Conservation (phyloP, 2,888 invertebrate genomes). For the Eremobia ochroleuca region DNA sequence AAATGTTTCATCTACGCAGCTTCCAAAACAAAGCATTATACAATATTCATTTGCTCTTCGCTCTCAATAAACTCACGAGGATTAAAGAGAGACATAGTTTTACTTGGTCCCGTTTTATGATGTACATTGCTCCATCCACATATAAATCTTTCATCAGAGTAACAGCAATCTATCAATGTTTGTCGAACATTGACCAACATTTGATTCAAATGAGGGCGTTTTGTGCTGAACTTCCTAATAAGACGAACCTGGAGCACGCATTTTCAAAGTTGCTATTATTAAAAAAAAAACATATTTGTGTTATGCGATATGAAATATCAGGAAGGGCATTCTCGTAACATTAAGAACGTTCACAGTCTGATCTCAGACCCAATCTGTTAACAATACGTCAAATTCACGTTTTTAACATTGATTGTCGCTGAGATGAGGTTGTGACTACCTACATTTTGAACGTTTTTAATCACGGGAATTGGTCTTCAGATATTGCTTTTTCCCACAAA, state of each 20-base stretch:
- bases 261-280: conserved; percentile 4
- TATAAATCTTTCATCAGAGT: background rate
- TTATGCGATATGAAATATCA: background rate
- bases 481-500: background rate
- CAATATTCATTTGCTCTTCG: conserved; percentile 6
- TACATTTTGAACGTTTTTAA: background rate
- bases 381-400: background rate
- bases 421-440: background rate
- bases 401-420: background rate
- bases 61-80: background rate
- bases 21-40: conserved; percentile 9
- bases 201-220: conserved; percentile 12
- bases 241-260: background rate
- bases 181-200: conserved; percentile 12
- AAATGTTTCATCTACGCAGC: background rate
- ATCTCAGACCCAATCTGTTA: background rate
- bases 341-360: too few relatives aligned
- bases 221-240: background rate
- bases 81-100: conserved; percentile 17
- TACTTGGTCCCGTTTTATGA: background rate
- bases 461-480: background rate
- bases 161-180: conserved; percentile 12
- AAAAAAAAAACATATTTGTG: background rate
- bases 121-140: conserved; percentile 8
- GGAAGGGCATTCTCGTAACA: background rate